Evolutionary conservation across 2,113 vertebrate genomes (phyloP), one percentile per base, ranked within the genome.

Genomic region (Trinectes maculatus): DNA sequence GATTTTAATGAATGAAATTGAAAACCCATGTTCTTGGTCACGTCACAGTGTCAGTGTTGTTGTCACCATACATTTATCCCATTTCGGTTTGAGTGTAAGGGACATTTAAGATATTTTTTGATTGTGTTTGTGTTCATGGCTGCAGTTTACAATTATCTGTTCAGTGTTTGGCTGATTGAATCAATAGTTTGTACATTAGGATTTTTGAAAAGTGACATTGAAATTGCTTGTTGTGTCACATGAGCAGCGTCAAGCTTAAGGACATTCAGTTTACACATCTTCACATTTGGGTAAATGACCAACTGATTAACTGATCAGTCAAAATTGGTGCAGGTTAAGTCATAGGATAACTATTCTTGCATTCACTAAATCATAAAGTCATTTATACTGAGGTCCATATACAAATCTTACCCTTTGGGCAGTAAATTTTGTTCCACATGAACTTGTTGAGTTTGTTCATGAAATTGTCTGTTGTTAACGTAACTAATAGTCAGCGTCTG

Each of bases 401-500:
- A 0, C 18, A 2, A 8, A 11, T 8, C 10, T 15, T 42, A n/a
- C 25, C 1, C n/a, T 18, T 47, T n/a, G n/a, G n/a, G n/a, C n/a
- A n/a, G n/a, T n/a, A n/a, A n/a, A n/a, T n/a, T n/a, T n/a, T n/a
- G n/a, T 60, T 42, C 43, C 11, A 47, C 37, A 8, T 40, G n/a
- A n/a, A n/a, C n/a, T n/a, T 65, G 16, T 40, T 21, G 3, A 13
- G 16, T 19, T 26, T n/a, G 8, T 8, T 44, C 6, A 8, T 24
- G 53, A n/a, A n/a, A n/a, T n/a, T n/a, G n/a, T n/a, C n/a, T n/a
- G 46, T 34, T 42, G 10, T 21, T 46, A 16, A 8, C 8, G 12
- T 4, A 2, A 62, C 60, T 60, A n/a, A 55, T 49, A 55, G 19
- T 12, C 18, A 15, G 51, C 24, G 16, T 59, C 19, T 48, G 19